Evolutionary conservation across 2,113 vertebrate species (phyloP).

Genomic region (Atrichornis clamosus): DNA sequence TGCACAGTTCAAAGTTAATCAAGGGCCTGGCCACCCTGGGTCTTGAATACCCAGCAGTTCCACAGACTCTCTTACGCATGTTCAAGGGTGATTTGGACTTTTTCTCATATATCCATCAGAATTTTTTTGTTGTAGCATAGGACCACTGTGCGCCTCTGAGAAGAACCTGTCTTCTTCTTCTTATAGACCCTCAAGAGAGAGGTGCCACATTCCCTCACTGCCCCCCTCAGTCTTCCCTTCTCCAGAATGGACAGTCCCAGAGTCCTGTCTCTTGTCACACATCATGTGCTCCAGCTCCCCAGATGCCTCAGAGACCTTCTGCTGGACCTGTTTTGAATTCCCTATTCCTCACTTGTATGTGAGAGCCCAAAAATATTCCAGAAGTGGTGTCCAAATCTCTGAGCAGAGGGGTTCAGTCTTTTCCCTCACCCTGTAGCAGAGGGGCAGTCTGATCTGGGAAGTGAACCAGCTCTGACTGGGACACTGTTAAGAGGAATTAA

Average conservation of each 20-base stretch:
- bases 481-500: background rate
- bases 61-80: background rate
- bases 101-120: background rate
- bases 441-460: background rate
- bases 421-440: background rate
- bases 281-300: background rate
- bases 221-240: background rate
- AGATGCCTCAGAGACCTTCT: background rate
- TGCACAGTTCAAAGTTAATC: background rate
- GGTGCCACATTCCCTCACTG: background rate
- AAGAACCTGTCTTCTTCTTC: background rate
- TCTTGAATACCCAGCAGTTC: background rate
- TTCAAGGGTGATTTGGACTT: background rate
- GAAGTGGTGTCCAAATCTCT: background rate
- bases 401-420: background rate
- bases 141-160: rapidly evolving
- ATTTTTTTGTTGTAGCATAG: background rate
- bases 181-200: rapidly evolving
- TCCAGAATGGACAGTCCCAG: background rate
- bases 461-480: background rate
- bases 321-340: background rate
- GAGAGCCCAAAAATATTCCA: background rate
- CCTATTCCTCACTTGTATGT: background rate
- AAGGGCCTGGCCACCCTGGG: too few relatives aligned
- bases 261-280: background rate